Evolutionary conservation across 2,113 vertebrate genomes (phyloP), one percentile per base, ranked within the genome.

Genomic region (Misgurnus anguillicaudatus): DNA sequence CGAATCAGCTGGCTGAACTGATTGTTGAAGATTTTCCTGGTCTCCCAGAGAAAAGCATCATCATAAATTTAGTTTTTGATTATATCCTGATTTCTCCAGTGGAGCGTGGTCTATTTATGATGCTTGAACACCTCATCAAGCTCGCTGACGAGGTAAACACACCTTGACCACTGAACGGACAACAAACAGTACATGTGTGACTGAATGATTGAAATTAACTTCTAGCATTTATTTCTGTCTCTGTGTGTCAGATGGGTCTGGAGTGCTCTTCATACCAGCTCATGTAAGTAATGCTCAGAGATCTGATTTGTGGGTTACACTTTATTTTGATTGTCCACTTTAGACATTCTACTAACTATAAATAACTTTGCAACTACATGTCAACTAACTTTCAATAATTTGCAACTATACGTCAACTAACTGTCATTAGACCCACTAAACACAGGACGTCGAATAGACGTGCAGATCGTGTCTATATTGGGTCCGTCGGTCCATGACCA

Each of bases 1-100:
- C 76, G 10, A 58, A 1, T 5, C 83, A 84, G 53, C 64, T 11
- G 6, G 75, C 83, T 73, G 83, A 84, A 62, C 41, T 81, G 24
- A 70, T 84, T 4, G 64, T 75, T 36, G 64, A 78, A 42, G 39
- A 75, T n/a, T 58, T 78, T 5, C 78, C 75, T n/a, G 21, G 9
- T 39, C 58, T 84, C 5, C 79, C 83, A 64, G 24, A 69, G 36
- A 84, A 78, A 57, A 58, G 8, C 0, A 14, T 51, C 39, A 67
- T 78, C 9, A 75, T 84, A 24, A 47, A 51, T 11, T 1, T 9
- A 0, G 41, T 78, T 16, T 75, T 84, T 21, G 61, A 68, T 10
- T 21, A 65, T 31, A 16, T 65, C 0, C 48, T 84, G 24, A 45
- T 62, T 16, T 75, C 83, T 11, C 58, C 19, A 53, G 51, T 24